Evolutionary conservation across 2,888 invertebrate species (phyloP), one percentile per base, ranked within the genome.

Genomic region (Lepidonotus clava): DNA sequence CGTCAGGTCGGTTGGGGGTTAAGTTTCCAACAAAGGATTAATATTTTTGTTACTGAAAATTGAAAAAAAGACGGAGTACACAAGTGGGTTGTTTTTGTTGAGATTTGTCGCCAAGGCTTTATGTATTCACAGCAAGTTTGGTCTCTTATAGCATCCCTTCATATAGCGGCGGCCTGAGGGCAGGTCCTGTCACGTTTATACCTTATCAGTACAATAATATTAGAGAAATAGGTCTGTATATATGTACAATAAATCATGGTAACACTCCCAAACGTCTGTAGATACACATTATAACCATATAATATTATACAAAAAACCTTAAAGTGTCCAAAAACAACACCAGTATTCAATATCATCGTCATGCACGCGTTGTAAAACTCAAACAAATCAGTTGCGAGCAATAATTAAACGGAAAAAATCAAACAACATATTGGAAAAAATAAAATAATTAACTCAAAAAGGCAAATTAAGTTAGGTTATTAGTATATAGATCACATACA

Each of bases 401-500:
- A 71, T 56, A 56, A 56, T 71, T 36, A 67, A 71, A 71, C 71
- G 61, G 11, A 71, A 71, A 71, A 18, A 8, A 71, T 71, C n/a
- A n/a, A 71, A 71, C 71, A 71, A 71, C 71, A 71, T n/a, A n/a
- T n/a, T n/a, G n/a, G n/a, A n/a, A n/a, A n/a, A n/a, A n/a, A n/a
- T n/a, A n/a, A n/a, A n/a, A n/a, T n/a, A 71, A 36, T 34, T 36
- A 71, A 71, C 71, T 36, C 34, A 34, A 71, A 71, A 71, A 71
- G 38, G 5, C 5, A 56, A 56, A 18, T 71, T 71, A 71, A 71
- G 38, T 71, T 71, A 71, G 11, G n/a, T n/a, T 38, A 38, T 34
- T 71, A 71, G 71, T 71, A 71, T 71, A n/a, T n/a, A 71, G 38
- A 71, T 71, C 14, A 71, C 71, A 71, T 71, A 71, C 71, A 71